Base-by-base conservation (phyloP, 2,888 invertebrate species). In the Acrobasis suavella region DNA sequence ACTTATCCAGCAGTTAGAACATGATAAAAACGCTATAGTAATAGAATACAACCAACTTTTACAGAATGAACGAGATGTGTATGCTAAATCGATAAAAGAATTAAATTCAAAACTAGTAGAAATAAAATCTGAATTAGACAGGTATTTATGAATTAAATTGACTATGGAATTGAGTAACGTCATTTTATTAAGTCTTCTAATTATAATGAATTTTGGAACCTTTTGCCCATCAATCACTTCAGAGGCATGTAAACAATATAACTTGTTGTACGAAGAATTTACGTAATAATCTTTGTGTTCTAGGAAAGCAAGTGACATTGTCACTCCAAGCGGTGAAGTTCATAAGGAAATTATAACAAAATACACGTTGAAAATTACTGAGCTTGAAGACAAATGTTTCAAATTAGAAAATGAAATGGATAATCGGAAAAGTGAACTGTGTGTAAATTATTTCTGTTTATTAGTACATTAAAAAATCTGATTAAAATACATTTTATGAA, bases 31-130 rank as follows among this genome's bases (percentile, higher is more conserved):
- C 64, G 67, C 69, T 14, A 75, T 90, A 15, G 72, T 85, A n/a
- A 81, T 83, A 60, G 92, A 94, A 78, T 93, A 92, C 69, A 93
- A 93, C 70, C 85, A 87, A 67, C 71, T 94, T 46, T 71, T 94
- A 52, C 82, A 80, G 37, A 91, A 86, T 64, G 94, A 95, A 80
- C 88, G 93, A 74, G 85, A 86, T 66, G 91, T 93, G 69, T 91
- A 86, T 69, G 68, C 76, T 16, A 84, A 85, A 71, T 80, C 82
- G 50, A 76, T 84, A 1, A 85, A 86, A 72, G 82, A 83, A 56
- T 69, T 87, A 51, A 85, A 89, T 66, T 59, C 70, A 1, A 88
- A 86, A 73, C 70, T 89, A 62, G 69, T 76, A 68, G 84, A 85
- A 60, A 66, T 90, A 37, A 85, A 89, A 70, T 71, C 79, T 17